Base-by-base conservation (phyloP, 2,113 vertebrate genomes). In the Planiliza haematocheilus region DNA sequence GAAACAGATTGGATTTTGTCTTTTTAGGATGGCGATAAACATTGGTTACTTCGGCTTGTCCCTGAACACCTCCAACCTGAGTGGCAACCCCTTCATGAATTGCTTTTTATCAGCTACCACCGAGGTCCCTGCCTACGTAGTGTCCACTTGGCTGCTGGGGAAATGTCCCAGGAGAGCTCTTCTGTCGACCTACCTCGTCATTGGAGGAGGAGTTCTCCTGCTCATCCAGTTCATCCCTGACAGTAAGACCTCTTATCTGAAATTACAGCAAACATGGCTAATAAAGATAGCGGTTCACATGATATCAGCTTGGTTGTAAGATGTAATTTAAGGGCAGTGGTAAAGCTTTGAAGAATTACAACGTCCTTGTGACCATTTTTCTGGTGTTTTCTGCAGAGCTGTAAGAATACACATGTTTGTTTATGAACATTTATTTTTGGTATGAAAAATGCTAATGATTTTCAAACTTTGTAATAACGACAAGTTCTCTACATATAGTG, bases 21-120 rank as follows among this genome's bases (percentile, higher is more conserved):
- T 16, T 58, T 53, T 3, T 16, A 94, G 93, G 93, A 89, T 93
- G 86, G 88, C 93, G 3, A 91, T 92, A 48, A 94, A 93, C 80
- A 92, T 97, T 1, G 97, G 96, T 30, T 99, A 99, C 74, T 98
- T 96, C 24, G 96, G 96, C 7, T 92, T 99, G n/a, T 98, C 96
- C 17, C 91, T 99, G 1, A 97, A 97, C 62, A 97, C 96, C 0
- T 95, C 97, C 7, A 98, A 98, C 84, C 78, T 99, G 74, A 94
- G 96, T 0, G 97, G 97, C 0, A 87, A 98, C 0, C 91, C 95
- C 49, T 98, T 95, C 8, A 7, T 97, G 88, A 99, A 99, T 86
- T 95, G 94, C 79, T 97, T 99, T 83, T 86, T 99, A 0, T 95
- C 95, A 0, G 97, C 95, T 0, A 79, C 93, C 20, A 91, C 88